Evolutionary conservation across 2,797 vertebrate genomes (phyloP).

Genomic region (Xenopus petersii): DNA sequence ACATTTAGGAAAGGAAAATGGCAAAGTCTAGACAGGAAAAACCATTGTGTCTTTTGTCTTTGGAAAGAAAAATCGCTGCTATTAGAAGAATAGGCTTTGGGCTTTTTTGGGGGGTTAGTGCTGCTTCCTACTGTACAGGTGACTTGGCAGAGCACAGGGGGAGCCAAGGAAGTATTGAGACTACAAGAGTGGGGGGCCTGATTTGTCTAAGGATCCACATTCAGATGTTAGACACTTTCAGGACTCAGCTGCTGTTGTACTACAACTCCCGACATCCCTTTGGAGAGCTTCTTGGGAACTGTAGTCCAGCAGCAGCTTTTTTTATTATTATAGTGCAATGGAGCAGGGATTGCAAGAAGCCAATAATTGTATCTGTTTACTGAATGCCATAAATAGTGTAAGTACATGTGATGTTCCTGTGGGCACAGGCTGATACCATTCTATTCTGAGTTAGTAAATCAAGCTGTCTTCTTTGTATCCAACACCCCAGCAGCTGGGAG

Average conservation of each 20-base stretch:
- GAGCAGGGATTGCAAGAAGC: slow-evolving; percentile 58
- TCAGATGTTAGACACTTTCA: too few relatives aligned
- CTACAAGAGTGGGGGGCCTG: too few relatives aligned
- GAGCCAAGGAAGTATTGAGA: too few relatives aligned
- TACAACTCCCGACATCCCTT: too few relatives aligned
- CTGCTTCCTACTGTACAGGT: not conserved
- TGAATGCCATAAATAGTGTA: slow-evolving; percentile 62
- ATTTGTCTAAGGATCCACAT: too few relatives aligned
- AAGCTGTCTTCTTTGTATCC: slow-evolving; percentile 50
- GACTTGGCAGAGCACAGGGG: too few relatives aligned
- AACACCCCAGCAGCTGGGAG: slow-evolving; percentile 51
- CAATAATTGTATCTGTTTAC: slow-evolving; percentile 63
- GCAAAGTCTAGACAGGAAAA: slow-evolving; percentile 58
- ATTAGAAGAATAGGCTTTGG: slow-evolving; percentile 47
- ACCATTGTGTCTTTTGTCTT: slow-evolving; percentile 53
- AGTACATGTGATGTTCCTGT: slow-evolving; percentile 54
- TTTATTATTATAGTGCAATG: slow-evolving; percentile 54
- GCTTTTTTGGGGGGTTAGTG: not conserved
- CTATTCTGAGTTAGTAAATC: slow-evolving; percentile 57
- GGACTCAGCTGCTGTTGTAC: too few relatives aligned
- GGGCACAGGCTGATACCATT: slow-evolving; percentile 51
- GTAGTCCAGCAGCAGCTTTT: slow-evolving; percentile 37
- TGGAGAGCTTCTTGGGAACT: too few relatives aligned
- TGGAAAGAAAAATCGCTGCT: too few relatives aligned
- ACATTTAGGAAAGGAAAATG: slow-evolving; percentile 51